Percentiles rank a stretch among this genome's conserved stretches.
phyloP scores from a whole-genome alignment of 2,113 vertebrate species.

The Psettodes erumei region DNA sequence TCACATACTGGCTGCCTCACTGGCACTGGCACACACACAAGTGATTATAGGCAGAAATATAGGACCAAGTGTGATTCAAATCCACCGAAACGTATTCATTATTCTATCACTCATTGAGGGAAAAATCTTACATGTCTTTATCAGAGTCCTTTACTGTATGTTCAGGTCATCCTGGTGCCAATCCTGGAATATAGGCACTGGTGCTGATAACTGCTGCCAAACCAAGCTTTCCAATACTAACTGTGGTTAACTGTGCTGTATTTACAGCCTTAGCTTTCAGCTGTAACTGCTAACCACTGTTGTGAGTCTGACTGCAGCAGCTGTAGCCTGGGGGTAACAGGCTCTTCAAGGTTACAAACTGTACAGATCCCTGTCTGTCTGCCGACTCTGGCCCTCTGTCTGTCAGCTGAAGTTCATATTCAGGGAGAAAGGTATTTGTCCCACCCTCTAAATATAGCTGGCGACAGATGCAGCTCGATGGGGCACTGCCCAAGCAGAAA shows the following conservation, averaged over 20 bases:
- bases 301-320: conserved; percentile 49
- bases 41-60: conserved; percentile 48
- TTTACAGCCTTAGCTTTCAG: conserved; percentile 51
- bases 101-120: conserved; percentile 31
- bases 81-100: conserved; percentile 39
- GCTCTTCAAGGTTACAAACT: conserved; percentile 69
- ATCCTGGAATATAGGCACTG: conserved; percentile 49
- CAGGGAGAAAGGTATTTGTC: conserved; percentile 75
- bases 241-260: conserved; percentile 52
- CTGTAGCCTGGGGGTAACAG: conserved; percentile 49
- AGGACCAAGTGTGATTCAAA: conserved; percentile 45
- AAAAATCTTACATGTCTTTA: conserved; percentile 44
- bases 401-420: conserved; percentile 74
- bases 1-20: conserved; percentile 61
- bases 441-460: conserved; percentile 80
- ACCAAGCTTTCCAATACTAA: conserved; percentile 47
- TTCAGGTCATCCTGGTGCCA: conserved; percentile 47
- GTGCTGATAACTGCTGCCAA: conserved; percentile 45
- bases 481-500: conserved; percentile 68
- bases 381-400: conserved; percentile 46
- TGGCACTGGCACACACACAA: conserved; percentile 51
- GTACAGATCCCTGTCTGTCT: conserved; percentile 49
- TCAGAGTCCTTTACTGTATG: conserved; percentile 32
- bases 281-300: conserved; percentile 54
- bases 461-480: conserved; percentile 79